Conservation (phyloP, 35 echinoderm and acorn worm species). For the Apostichopus parvimensis region DNA sequence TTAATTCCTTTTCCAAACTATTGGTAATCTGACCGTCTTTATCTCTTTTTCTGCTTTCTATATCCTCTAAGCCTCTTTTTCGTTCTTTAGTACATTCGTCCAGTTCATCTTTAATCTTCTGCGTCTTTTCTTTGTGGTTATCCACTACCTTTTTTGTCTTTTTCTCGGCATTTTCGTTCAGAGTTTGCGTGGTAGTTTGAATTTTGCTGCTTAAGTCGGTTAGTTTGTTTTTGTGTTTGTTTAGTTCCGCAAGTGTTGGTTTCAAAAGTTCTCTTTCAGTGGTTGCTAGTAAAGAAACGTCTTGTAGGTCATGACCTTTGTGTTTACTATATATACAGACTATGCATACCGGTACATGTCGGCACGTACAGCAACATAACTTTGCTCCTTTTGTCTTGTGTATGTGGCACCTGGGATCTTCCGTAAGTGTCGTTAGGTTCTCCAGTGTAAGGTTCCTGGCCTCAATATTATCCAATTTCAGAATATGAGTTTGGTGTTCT, state of each 20-base stretch:
- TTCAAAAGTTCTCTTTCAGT: background rate
- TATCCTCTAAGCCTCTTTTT: background rate
- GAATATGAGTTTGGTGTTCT: too few relatives aligned
- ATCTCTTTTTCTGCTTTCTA: background rate
- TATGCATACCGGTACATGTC: conserved; percentile 14
- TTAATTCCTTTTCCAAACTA: background rate
- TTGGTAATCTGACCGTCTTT: background rate
- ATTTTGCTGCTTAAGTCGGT: background rate
- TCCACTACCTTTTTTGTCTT: background rate
- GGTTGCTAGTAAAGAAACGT: conserved; percentile 23
- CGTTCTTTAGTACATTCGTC: background rate
- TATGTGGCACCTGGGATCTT: background rate
- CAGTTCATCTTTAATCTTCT: background rate
- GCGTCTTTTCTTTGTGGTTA: background rate
- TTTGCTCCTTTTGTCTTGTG: background rate
- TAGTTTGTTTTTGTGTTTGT: background rate
- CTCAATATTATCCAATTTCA: background rate
- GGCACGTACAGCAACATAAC: conserved; percentile 28
- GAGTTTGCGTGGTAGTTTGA: background rate
- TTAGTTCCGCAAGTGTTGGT: background rate
- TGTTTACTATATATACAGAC: conserved; percentile 11
- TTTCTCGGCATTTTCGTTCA: background rate
- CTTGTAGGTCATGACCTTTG: conserved; percentile 17
- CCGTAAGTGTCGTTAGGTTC: background rate
- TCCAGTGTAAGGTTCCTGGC: background rate